phyloP scores from a whole-genome alignment of 1,140 invertebrate genomes.

The Sitobion miscanthi region DNA sequence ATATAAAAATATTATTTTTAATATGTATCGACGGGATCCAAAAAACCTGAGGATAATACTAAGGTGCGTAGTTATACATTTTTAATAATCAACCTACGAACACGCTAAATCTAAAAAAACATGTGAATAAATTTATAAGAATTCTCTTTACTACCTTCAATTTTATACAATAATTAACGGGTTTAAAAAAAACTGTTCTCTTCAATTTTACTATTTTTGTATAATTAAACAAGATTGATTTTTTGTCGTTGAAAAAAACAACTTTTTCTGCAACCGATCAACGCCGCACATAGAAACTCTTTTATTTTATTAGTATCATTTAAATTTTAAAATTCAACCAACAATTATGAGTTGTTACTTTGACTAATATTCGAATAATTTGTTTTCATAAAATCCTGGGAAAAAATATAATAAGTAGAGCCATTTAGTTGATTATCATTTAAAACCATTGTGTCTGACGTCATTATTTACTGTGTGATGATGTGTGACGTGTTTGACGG shows the following conservation, averaged over 20 bases:
- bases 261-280: neutral
- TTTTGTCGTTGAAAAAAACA: neutral
- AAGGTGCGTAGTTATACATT: no score
- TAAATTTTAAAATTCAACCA: no score
- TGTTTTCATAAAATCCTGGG: neutral
- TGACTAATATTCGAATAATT: neutral
- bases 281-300: neutral
- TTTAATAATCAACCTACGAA: no score
- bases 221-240: neutral
- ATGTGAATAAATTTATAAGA: no score
- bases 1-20: no score
- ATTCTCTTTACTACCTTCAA: no score
- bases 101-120: no score
- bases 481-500: neutral
- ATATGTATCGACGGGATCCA: no score
- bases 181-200: neutral
- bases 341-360: neutral
- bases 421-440: conserved; percentile 1
- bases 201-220: neutral
- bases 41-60: no score
- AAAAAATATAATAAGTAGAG: neutral
- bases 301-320: neutral
- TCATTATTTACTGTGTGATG: conserved; percentile 1
- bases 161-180: no score
- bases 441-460: neutral